A percentile compares a stretch with the other conserved stretches of the same genome.
Evolutionary conservation across 2,113 vertebrate species (phyloP).

Genomic region (Nothoprocta perdicaria): DNA sequence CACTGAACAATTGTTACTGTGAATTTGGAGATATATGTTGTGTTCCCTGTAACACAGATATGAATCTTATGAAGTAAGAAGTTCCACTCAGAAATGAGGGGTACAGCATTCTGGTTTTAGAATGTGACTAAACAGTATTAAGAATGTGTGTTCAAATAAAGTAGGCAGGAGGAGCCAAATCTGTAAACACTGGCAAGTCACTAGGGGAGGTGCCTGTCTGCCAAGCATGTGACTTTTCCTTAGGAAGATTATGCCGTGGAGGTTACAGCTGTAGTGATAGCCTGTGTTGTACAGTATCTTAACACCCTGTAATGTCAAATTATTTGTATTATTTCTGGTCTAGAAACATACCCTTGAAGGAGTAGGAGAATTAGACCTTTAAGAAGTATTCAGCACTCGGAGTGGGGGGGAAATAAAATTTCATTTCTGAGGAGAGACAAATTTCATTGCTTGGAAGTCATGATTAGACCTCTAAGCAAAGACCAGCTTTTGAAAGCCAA

Average conservation of each 20-base stretch:
- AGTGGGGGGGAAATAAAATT: not conserved
- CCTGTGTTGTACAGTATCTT: not conserved
- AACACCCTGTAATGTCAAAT: not conserved
- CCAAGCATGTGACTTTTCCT: not conserved
- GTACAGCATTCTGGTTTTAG: not conserved
- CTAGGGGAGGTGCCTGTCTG: constrained; percentile 1
- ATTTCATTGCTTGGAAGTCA: not conserved
- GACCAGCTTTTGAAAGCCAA: not conserved
- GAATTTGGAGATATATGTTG: not conserved
- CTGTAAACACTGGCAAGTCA: not conserved
- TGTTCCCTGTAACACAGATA: not conserved
- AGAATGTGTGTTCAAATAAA: not conserved
- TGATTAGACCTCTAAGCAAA: not conserved
- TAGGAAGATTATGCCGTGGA: not conserved
- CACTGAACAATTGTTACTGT: not conserved
- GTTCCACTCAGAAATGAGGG: not conserved
- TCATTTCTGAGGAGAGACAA: not conserved
- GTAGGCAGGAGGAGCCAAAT: not conserved
- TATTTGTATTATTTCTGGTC: not conserved
- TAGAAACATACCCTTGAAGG: not conserved
- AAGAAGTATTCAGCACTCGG: not conserved
- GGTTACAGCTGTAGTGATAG: not conserved
- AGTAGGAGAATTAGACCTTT: not conserved
- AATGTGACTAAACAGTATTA: not conserved
- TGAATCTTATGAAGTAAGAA: not conserved